These are phyloP conservation scores for Philotrypesis tridentata DNA, from an alignment of 1,140 invertebrate species.

Conservation along the genomic window DNA sequence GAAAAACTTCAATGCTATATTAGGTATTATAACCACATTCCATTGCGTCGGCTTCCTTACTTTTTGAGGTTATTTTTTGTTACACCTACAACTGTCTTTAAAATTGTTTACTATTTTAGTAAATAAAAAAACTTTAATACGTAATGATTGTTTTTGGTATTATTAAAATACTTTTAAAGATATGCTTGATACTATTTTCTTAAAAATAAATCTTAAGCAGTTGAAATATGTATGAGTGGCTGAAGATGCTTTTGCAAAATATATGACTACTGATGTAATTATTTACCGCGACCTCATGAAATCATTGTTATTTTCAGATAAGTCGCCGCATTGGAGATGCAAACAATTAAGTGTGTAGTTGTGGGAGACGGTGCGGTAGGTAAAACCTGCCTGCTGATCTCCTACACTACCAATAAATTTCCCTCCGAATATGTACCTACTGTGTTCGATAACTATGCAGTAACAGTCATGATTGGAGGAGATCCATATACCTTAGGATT, in stretches of 20 bases:
- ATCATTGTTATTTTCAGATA: conserved; percentile 34
- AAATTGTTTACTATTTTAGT: neutral
- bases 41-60: conserved; percentile 4
- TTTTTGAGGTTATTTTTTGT: conserved; percentile 44
- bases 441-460: conserved; percentile 98
- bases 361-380: conserved; percentile 97
- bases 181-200: neutral
- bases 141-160: neutral
- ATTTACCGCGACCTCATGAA: neutral
- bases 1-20: neutral
- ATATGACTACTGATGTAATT: neutral
- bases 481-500: conserved; percentile 98
- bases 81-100: conserved; percentile 3
- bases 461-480: conserved; percentile 98
- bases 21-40: neutral
- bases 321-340: conserved; percentile 81
- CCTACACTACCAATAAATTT: conserved; percentile 97
- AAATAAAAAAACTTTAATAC: too few species aligned
- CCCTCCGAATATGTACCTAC: conserved; percentile 99
- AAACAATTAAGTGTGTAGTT: conserved; percentile 99
- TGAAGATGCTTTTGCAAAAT: neutral
- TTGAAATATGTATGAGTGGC: neutral
- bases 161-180: neutral
- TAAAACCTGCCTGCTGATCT: conserved; percentile 94
- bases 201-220: neutral